Conservation (phyloP, 2,113 vertebrate genomes). For the Neopipo cinnamomea region DNA sequence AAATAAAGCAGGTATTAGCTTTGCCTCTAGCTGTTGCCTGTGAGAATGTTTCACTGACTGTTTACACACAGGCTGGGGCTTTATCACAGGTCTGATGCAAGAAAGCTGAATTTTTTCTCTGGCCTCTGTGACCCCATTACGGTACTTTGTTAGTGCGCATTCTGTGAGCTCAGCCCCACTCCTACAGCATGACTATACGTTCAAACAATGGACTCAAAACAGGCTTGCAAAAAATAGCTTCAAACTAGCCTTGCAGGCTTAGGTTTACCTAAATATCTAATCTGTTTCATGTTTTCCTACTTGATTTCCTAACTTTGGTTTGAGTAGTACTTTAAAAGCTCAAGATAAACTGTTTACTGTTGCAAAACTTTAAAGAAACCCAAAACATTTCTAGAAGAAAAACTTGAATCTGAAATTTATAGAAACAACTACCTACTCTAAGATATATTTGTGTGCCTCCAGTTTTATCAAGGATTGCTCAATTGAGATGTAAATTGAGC, state of each 20-base stretch:
- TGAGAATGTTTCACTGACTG: constrained; percentile 44
- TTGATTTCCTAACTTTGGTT: constrained; percentile 15
- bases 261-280: not conserved
- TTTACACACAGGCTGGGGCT: constrained; percentile 48
- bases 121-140: constrained; percentile 52
- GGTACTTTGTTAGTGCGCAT: constrained; percentile 39
- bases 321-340: not conserved
- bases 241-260: not conserved
- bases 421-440: not conserved
- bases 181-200: not conserved
- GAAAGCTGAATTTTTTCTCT: constrained; percentile 60
- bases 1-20: not conserved
- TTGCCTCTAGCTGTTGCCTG: constrained; percentile 12
- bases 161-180: constrained; percentile 56
- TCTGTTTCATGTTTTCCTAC: not conserved
- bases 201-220: constrained; percentile 30
- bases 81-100: constrained; percentile 64
- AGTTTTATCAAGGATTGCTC: constrained; percentile 29
- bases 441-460: not conserved
- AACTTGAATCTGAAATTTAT: not conserved
- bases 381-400: not conserved
- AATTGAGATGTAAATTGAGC: constrained; percentile 49
- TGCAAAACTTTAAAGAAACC: not conserved
- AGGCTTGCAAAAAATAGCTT: constrained; percentile 16
- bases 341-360: not conserved